Evolutionary conservation across 64 coral and sea anemone genomes (phyloP), one percentile per base, ranked within the genome.

Genomic region (Anthopleura sola): DNA sequence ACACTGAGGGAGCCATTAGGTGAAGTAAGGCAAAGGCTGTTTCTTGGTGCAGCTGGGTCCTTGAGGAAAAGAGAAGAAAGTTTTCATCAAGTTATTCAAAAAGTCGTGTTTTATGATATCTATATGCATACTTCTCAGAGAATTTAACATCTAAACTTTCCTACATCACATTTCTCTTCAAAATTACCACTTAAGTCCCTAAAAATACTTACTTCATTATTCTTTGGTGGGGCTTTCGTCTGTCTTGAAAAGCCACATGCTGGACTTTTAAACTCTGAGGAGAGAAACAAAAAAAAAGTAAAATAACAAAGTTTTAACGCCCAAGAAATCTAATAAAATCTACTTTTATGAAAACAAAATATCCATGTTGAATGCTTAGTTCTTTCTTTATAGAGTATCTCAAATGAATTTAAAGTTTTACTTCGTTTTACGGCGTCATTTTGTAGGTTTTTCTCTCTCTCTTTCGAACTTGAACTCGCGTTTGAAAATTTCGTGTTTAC

Each of bases 1-100:
- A 94, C 55, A 48, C 62, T 99, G 53, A 92, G 88, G 17, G 88
- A 91, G 17, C 82, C 60, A 79, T 37, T 66, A 32, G 84, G 83
- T 2, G 89, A 91, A 33, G 21, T 23, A 37, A 79, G 19, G 12
- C 9, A 18, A 16, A 11, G 76, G 14, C 20, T 75, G 1, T 21
- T 60, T 54, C 14, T 81, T 68, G 56, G 26, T 31, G 37, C 36
- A 24, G 60, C 29, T 32, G 26, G 13, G 66, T 34, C 66, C 66
- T 71, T 1, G 14, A 14, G 29, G 23, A 14, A 71, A 71, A 71
- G 14, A 0, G 5, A 62, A 71, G 2, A 71, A 33, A 16, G 14
- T 32, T 62, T 24, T 62, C 24, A 24, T 0, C 24, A 24, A 62
- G 58, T 62, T 62, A 5, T 26, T 6, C 5, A 24, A 21, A 62